phyloP scores from a whole-genome alignment of 2,797 vertebrate genomes.

The Oreochromis mossambicus region DNA sequence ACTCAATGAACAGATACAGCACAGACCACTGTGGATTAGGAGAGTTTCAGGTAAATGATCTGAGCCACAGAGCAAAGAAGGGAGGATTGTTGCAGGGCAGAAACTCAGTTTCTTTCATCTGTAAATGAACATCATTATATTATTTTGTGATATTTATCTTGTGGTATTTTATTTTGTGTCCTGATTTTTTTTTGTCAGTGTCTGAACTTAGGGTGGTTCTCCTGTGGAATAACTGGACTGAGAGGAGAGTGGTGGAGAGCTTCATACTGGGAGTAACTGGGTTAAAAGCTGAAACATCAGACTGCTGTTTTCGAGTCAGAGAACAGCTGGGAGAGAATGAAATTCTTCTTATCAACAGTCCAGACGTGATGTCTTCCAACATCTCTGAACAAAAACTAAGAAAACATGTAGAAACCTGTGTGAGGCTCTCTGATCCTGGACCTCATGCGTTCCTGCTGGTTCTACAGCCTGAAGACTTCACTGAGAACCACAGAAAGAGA shows the following conservation, averaged over 20 bases:
- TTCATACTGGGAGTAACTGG: background rate
- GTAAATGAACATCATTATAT: background rate
- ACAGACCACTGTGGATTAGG: background rate
- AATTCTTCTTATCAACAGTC: background rate
- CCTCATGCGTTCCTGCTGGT: background rate
- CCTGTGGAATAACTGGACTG: background rate
- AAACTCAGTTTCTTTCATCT: background rate
- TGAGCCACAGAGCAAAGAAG: background rate
- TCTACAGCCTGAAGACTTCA: constrained; percentile 32
- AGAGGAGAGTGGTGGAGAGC: fast-evolving
- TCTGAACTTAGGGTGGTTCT: background rate
- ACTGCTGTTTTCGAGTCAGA: fast-evolving
- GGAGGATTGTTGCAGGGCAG: no score
- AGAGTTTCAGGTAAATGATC: fast-evolving
- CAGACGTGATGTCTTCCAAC: fast-evolving
- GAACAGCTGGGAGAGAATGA: background rate
- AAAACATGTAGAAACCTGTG: background rate
- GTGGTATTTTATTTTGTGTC: background rate
- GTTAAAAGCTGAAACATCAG: fast-evolving
- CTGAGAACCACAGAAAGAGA: background rate
- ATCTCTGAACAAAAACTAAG: background rate
- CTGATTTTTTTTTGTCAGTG: background rate
- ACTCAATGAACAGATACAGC: background rate
- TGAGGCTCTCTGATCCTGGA: background rate
- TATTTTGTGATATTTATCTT: background rate